Percentiles rank a stretch among this genome's conserved stretches.
phyloP scores from a whole-genome alignment of 2,888 invertebrate species.

The Phrixothrix hirtus region DNA sequence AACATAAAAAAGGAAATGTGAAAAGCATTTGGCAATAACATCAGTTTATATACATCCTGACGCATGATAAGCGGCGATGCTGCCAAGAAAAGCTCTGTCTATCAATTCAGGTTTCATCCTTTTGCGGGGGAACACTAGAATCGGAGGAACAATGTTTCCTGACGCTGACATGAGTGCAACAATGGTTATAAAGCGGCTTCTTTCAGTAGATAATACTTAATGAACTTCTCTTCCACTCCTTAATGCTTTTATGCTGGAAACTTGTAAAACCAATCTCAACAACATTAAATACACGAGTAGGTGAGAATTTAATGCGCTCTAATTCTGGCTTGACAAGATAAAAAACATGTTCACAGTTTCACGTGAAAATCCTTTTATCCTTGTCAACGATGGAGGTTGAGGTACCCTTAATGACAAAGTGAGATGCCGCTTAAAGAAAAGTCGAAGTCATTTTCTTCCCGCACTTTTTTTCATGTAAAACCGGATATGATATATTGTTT shows the following conservation, averaged over 20 bases:
- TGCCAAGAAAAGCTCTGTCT: slow-evolving; percentile 39
- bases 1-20: too few relatives aligned
- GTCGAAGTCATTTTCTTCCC: slow-evolving; percentile 40
- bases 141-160: slow-evolving; percentile 43
- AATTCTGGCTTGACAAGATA: too few relatives aligned
- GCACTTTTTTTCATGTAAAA: slow-evolving; percentile 35
- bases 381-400: slow-evolving; percentile 38
- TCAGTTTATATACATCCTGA: slow-evolving; percentile 44
- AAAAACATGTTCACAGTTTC: slow-evolving; percentile 34
- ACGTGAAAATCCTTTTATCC: slow-evolving; percentile 40
- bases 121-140: slow-evolving; percentile 43
- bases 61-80: slow-evolving; percentile 38
- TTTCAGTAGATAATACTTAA: slow-evolving; percentile 33
- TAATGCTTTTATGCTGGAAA: slow-evolving; percentile 32
- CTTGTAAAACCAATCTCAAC: slow-evolving; percentile 41
- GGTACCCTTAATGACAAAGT: slow-evolving; percentile 38
- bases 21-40: too few relatives aligned
- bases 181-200: slow-evolving; percentile 39
- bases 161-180: slow-evolving; percentile 40
- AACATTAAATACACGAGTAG: slow-evolving; percentile 34
- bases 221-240: slow-evolving; percentile 37
- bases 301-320: slow-evolving; percentile 32
- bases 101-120: slow-evolving; percentile 41
- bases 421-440: slow-evolving; percentile 39
- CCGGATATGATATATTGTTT: slow-evolving; percentile 34